These are phyloP conservation scores for Scaptomyza polygonia DNA, from an alignment of 2,888 invertebrate genomes.

Conservation along the genomic window DNA sequence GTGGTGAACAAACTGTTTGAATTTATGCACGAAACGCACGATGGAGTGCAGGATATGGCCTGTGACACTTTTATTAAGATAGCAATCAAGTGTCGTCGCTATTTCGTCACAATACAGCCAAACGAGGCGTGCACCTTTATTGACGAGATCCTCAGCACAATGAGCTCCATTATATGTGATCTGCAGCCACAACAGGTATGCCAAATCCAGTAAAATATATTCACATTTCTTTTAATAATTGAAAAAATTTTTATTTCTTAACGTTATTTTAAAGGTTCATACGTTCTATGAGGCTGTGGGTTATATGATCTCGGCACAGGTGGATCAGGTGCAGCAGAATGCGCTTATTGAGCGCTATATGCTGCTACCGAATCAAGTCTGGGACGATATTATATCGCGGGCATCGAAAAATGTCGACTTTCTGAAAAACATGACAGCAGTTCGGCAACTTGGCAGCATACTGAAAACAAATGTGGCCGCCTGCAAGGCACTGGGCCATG, in stretches of 20 bases:
- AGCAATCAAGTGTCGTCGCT: conserved; percentile 98
- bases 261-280: conserved; percentile 85
- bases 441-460: conserved; percentile 98
- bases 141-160: conserved; percentile 98
- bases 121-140: conserved; percentile 99
- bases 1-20: conserved; percentile 99
- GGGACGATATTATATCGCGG: conserved; percentile 99
- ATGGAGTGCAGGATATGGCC: conserved; percentile 99
- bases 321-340: conserved; percentile 95
- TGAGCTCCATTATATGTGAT: conserved; percentile 99
- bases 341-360: conserved; percentile 98
- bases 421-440: conserved; percentile 97
- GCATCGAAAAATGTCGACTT: conserved; percentile 98
- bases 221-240: too few relatives aligned
- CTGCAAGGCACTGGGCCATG: conserved; percentile 98
- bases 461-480: conserved; percentile 99
- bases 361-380: conserved; percentile 97
- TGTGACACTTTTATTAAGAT: conserved; percentile 99
- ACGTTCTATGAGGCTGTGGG: conserved; percentile 99
- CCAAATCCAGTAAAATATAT: too few relatives aligned
- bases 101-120: conserved; percentile 98
- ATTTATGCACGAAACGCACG: conserved; percentile 99
- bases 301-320: conserved; percentile 98
- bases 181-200: conserved; percentile 97
- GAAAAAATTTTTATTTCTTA: not conserved